A percentile compares a stretch with the other conserved stretches of the same genome.
Evolutionary conservation across 2,113 vertebrate genomes (phyloP).

Genomic region (Hemiprocne comata): DNA sequence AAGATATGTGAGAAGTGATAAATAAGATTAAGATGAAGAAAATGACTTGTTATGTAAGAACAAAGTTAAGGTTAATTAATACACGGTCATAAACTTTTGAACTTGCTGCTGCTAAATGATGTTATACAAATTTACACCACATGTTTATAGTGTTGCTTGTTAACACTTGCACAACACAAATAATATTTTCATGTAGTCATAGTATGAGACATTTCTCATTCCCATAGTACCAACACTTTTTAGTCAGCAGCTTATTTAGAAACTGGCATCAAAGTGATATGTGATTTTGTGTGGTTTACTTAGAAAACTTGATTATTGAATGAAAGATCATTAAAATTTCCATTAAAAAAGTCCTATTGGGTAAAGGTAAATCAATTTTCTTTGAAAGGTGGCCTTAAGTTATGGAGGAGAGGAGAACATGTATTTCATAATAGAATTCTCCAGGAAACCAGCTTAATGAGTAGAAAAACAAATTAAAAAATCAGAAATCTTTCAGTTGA

Average conservation of each 20-base stretch:
- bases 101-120: not conserved
- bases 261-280: not conserved
- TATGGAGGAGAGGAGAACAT: not conserved
- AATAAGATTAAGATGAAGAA: not conserved
- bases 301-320: not conserved
- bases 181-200: not conserved
- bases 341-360: not conserved
- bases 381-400: not conserved
- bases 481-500: not conserved
- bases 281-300: not conserved
- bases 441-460: not conserved
- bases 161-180: not conserved
- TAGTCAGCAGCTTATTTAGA: not conserved
- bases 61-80: not conserved
- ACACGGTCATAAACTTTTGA: not conserved
- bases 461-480: not conserved
- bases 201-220: not conserved
- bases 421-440: not conserved
- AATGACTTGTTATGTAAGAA: not conserved
- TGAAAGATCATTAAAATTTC: not conserved
- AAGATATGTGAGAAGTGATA: not conserved
- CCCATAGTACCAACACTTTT: not conserved
- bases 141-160: not conserved
- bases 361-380: not conserved
- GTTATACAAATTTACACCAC: not conserved